Evolutionary conservation across 2,888 invertebrate species (phyloP).

Genomic region (Electrophaes corylata): DNA sequence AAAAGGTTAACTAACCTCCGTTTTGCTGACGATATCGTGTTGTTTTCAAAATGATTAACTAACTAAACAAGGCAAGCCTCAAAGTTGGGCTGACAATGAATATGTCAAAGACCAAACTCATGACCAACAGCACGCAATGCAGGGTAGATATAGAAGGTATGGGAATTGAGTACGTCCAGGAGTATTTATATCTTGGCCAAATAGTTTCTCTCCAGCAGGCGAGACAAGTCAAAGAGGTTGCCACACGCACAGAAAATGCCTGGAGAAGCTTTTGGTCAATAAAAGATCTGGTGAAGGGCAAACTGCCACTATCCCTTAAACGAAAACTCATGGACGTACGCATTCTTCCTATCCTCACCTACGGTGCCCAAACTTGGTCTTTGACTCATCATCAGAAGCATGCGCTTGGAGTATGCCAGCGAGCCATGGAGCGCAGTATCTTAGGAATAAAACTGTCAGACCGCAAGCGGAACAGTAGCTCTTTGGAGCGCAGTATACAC

Average conservation of each 20-base stretch:
- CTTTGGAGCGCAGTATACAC: too few relatives aligned
- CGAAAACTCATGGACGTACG: too few relatives aligned
- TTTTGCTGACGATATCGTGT: constrained; percentile 1
- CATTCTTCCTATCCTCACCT: too few relatives aligned
- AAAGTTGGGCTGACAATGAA: neutral
- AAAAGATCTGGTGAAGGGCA: neutral
- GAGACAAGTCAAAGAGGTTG: too few relatives aligned
- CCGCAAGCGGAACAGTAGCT: too few relatives aligned
- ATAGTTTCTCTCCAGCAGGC: neutral
- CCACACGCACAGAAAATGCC: neutral
- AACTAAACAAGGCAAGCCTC: neutral
- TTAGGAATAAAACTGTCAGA: too few relatives aligned
- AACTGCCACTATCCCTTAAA: too few relatives aligned
- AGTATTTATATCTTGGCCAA: neutral
- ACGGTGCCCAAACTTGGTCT: too few relatives aligned
- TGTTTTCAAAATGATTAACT: neutral
- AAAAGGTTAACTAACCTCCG: neutral
- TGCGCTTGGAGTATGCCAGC: too few relatives aligned
- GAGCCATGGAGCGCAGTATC: too few relatives aligned
- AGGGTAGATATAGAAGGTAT: neutral
- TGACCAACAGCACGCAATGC: neutral
- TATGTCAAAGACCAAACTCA: neutral
- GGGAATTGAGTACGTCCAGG: neutral
- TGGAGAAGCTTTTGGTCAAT: neutral
- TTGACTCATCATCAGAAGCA: too few relatives aligned